Base-by-base conservation (phyloP, 2,113 vertebrate species). In the Paratilapia polleni region DNA sequence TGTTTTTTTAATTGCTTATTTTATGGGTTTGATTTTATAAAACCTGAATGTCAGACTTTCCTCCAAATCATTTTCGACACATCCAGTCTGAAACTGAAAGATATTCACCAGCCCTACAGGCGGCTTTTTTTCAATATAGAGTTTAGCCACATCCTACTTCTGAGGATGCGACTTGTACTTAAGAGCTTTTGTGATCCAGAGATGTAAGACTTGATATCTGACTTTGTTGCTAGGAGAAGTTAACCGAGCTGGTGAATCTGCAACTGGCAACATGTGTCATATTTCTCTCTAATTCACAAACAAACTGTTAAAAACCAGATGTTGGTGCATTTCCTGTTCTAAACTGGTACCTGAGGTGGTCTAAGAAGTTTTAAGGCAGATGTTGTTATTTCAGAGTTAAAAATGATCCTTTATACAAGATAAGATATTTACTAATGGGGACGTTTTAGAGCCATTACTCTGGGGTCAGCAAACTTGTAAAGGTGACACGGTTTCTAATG, bases 171-270 rank as follows among this genome's bases (percentile, higher is more conserved):
- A 7, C 64, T 68, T 47, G 22, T 38, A 0, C 0, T 57, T 56
- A 28, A 38, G 31, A 17, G 70, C 28, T 76, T 76, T 26, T 3
- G 1, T 58, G n/a, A 76, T 24, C 11, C 36, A 5, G 20, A 75
- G 20, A 13, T 36, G 73, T 57, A 34, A 22, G 22, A 60, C 38
- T 0, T 77, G 9, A 64, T 64, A 3, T 64, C 4, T 38, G 49
- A 52, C 19, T 64, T 13, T 64, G 34, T 28, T 5, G 0, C 36
- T 14, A 22, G 28, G 2, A 0, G 20, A 36, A 24, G 1, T 15
- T 60, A 24, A 60, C 56, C 11, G n/a, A 9, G 22, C 36, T 24
- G 14, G 57, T 59, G 22, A 26, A 43, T 52, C 20, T n/a, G 8
- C 6, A 57, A 9, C 19, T 8, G 56, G n/a, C 43, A 54, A 12